Base-by-base conservation (phyloP, 2,113 vertebrate genomes). In the Mugil cephalus region DNA sequence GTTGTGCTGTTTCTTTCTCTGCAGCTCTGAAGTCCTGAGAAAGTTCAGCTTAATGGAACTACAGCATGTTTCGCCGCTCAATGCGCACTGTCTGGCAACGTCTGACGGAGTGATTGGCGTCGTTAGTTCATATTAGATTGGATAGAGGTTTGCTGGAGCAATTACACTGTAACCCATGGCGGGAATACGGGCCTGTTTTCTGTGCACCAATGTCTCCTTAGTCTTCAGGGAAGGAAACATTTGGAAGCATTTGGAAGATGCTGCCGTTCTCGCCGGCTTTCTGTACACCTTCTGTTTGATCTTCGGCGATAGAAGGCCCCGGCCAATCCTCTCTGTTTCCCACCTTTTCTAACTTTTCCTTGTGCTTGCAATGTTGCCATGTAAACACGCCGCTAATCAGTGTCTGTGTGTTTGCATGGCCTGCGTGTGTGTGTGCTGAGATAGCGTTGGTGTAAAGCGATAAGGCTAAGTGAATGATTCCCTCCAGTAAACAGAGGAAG, bases 391-490 rank as follows among this genome's bases (percentile, higher is more conserved):
- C 1, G 5, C 36, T 21, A 64, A 74, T 88, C 82, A 39, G 40
- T 58, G 54, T 74, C 74, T 14, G 43, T 58, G 62, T 79, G 81
- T 74, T 72, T 69, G 64, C 48, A n/a, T 10, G 68, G 36, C 55
- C 24, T 48, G 66, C 36, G 36, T 40, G 60, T 17, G 58, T 82
- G 75, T 63, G 66, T 15, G 21, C 9, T 3, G 4, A 46, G 71
- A 87, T 88, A 80, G 64, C 12, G 10, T 45, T 66, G 74, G 72
- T 77, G 79, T 77, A 42, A 77, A 80, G 80, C 14, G 85, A 90
- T 87, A 90, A 90, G 74, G 51, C 45, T 67, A 77, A 88, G 89
- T 91, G 83, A 89, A 87, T 86, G 82, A 85, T 90, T 91, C 75
- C 77, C 75, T 74, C 48, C 39, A 24, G 77, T 79, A 80, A 86